Conservation (phyloP, 2,113 vertebrate genomes). For the Myrmecophaga tridactyla region DNA sequence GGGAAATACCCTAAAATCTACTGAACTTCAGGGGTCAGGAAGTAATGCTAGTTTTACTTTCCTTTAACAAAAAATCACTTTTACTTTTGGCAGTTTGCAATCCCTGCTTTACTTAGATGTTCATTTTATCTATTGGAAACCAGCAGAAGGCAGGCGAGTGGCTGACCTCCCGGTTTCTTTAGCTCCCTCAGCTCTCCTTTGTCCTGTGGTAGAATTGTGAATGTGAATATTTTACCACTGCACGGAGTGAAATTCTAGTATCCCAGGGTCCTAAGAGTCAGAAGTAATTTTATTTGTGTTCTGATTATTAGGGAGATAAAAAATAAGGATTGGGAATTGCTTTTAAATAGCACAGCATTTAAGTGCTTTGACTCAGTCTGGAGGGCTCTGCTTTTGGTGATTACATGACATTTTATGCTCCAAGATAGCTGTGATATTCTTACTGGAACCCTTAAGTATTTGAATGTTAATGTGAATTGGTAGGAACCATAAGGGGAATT, state of each 20-base stretch:
- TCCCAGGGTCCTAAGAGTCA: not conserved
- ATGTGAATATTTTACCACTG: slow-evolving; percentile 25
- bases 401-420: not conserved
- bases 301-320: slow-evolving; percentile 43
- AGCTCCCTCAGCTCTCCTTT: not conserved
- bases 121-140: not conserved
- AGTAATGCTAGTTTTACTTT: not conserved
- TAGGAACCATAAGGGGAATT: slow-evolving; percentile 10
- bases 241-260: slow-evolving; percentile 8
- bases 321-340: not conserved
- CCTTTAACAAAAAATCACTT: not conserved
- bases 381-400: not conserved
- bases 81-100: not conserved
- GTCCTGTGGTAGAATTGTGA: not conserved
- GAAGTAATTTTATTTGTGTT: slow-evolving; percentile 27
- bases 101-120: not conserved
- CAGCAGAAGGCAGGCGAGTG: not conserved
- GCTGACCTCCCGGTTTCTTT: not conserved
- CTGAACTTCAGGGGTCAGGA: not conserved
- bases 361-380: not conserved
- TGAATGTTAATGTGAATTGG: slow-evolving; percentile 47
- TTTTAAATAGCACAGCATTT: slow-evolving; percentile 42
- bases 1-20: not conserved
- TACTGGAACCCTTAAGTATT: slow-evolving; percentile 46
- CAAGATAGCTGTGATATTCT: slow-evolving; percentile 29